These are phyloP conservation scores for Atherinomorus stipes DNA, from an alignment of 2,113 vertebrate species.

Conservation along the genomic window DNA sequence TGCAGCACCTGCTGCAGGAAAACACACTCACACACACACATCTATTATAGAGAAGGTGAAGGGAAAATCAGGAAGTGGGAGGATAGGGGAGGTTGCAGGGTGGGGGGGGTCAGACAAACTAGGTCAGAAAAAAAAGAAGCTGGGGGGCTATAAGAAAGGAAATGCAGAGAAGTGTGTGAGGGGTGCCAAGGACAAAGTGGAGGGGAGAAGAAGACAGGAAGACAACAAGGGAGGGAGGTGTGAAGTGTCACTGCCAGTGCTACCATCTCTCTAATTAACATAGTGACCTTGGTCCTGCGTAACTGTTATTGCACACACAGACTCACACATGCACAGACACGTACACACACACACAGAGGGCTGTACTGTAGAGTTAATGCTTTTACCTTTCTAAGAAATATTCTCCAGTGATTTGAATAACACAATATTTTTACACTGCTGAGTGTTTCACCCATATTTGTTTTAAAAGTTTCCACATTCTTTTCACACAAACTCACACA, in stretches of 20 bases:
- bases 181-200: slow-evolving; percentile 69
- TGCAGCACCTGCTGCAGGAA: slow-evolving; percentile 63
- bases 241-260: slow-evolving; percentile 72
- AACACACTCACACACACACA: neutral
- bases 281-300: slow-evolving; percentile 76
- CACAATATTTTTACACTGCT: neutral
- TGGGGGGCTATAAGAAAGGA: slow-evolving; percentile 14
- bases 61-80: too few relatives aligned
- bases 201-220: slow-evolving; percentile 45
- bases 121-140: slow-evolving; percentile 20
- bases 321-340: slow-evolving; percentile 3
- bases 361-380: neutral
- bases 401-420: slow-evolving; percentile 16
- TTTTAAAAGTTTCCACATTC: neutral
- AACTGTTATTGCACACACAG: slow-evolving; percentile 37
- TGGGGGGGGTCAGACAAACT: slow-evolving; percentile 28
- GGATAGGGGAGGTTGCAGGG: neutral
- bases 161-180: slow-evolving; percentile 33
- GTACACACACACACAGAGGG: slow-evolving; percentile 14
- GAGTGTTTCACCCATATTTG: neutral
- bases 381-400: slow-evolving; percentile 18
- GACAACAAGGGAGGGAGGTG: slow-evolving; percentile 62
- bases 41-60: neutral
- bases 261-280: slow-evolving; percentile 74
- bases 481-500: neutral